Evolutionary conservation across 2,113 vertebrate genomes (phyloP), one percentile per base, ranked within the genome.

Genomic region (Pleuronectes platessa): DNA sequence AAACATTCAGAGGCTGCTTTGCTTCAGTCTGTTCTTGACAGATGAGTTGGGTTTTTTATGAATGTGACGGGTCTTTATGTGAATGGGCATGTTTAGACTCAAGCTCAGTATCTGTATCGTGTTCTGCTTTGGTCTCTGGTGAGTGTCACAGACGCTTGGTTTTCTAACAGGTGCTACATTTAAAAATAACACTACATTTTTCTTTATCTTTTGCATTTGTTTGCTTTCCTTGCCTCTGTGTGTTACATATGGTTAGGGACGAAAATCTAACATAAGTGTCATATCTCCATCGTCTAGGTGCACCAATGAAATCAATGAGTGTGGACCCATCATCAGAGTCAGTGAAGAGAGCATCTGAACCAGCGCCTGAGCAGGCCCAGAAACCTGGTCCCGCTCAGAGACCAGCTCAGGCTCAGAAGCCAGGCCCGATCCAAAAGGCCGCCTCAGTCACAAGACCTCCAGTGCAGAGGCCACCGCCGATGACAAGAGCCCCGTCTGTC

Each of bases 291-390:
- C 31, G 1, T 93, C 90, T 94, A 98, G 98, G 97, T 94, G 96
- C 96, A 89, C 93, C 96, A 93, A 93, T 95, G 93, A 97, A 98
- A 95, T 93, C 95, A 86, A 95, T 96, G 93, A 96, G 94, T 93
- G 95, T 96, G 88, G 97, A 96, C 82, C 89, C 90, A 81, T 91
- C 95, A 86, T 89, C 95, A 90, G 94, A 96, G 86, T 92, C 94
- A 56, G 90, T 92, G 88, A 92, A 87, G 95, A 89, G 94, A 92
- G 89, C 93, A 75, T 94, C 89, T 85, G 94, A 93, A 68, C 81
- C 88, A 35, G 79, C 79, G 64, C 78, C 92, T 82, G 90, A 92
- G 86, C 94, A 96, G 86, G 92, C 91, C 77, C 95, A 94, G 90
- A 86, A 92, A 95, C 82, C 95, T 93, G 79, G 90, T 88, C 84